Base-by-base conservation (phyloP, 2,888 invertebrate genomes). In the Rhagonycha lutea region DNA sequence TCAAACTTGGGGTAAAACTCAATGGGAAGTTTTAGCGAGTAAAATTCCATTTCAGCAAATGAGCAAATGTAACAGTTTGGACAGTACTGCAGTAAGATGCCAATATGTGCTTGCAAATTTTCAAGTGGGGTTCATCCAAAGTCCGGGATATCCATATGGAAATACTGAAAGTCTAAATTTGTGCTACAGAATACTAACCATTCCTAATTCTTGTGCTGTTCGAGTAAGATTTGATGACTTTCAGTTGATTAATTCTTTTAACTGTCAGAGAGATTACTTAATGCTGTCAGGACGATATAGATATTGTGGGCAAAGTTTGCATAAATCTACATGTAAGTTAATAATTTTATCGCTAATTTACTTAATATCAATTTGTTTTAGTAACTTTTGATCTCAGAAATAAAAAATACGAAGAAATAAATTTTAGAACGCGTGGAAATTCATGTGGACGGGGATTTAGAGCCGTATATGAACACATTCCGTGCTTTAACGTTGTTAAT, bases 251-350 rank as follows among this genome's bases (percentile, higher is more conserved):
- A 76, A 84, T 14, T 89, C 89, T 78, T 79, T 77, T 10, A 83
- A 85, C 62, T 90, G 90, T 79, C 65, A 79, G 5, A 89, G 88
- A 78, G 89, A 89, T 82, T 88, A 87, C 82, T 78, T 90, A n/a
- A 72, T 84, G 3, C 83, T 89, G 14, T 84, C 82, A 47, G 84
- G 85, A 67, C 81, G 83, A 70, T 82, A 83, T 65, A 85, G 86
- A 81, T 88, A 88, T 79, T 90, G 90, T 79, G 89, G 89, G 18
- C 82, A 82, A 61, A 83, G 85, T 18, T 83, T 89, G 29, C 79
- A 82, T 24, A 86, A 87, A 70, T 85, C 83, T 67, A 82, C 84
- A 72, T 82, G 88, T 86, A 85, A 85, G 88, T 87, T n/a, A 9
- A 26, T n/a, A 14, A 14, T 28, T 63, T 26, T 3, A 47, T 23